Evolutionary conservation across 2,888 invertebrate species (phyloP).

Genomic region (Mayetiola destructor): DNA sequence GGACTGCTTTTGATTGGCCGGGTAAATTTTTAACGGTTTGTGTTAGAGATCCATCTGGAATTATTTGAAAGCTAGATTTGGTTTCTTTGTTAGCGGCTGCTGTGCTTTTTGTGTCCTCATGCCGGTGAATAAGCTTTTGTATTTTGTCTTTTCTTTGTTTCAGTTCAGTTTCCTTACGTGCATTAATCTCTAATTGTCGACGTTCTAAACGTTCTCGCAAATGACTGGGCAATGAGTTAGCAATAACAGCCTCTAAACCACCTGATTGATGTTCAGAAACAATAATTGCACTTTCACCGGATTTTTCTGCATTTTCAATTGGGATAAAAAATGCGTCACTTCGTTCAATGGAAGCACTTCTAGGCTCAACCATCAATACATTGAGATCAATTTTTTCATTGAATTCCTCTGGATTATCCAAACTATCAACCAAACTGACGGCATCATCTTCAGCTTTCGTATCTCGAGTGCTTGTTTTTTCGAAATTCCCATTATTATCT

Average conservation of each 20-base stretch:
- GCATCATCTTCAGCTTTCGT: slow-evolving; percentile 34
- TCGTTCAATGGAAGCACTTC: background rate
- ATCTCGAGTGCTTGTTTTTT: background rate
- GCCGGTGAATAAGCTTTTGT: slow-evolving; percentile 17
- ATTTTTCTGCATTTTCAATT: slow-evolving; percentile 37
- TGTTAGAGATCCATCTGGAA: slow-evolving; percentile 23
- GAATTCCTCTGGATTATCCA: slow-evolving; percentile 47
- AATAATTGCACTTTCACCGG: slow-evolving; percentile 28
- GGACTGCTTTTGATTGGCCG: slow-evolving; percentile 4
- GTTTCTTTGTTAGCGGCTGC: slow-evolving; percentile 17
- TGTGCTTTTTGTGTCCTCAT: background rate
- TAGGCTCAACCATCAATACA: background rate
- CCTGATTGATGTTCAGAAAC: background rate
- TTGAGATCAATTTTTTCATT: slow-evolving; percentile 20
- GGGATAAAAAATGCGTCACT: slow-evolving; percentile 39
- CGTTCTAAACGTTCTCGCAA: slow-evolving; percentile 41
- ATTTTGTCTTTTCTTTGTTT: slow-evolving; percentile 16
- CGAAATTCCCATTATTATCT: slow-evolving; percentile 7
- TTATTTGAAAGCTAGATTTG: slow-evolving; percentile 23
- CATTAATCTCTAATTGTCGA: slow-evolving; percentile 41
- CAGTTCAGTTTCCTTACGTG: slow-evolving; percentile 33
- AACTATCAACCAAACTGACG: slow-evolving; percentile 48
- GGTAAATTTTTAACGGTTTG: background rate
- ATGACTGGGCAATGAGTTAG: slow-evolving; percentile 44
- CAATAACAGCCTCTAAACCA: slow-evolving; percentile 30